phyloP scores from a whole-genome alignment of 2,797 vertebrate species.

The Acanthurus leucopareius region DNA sequence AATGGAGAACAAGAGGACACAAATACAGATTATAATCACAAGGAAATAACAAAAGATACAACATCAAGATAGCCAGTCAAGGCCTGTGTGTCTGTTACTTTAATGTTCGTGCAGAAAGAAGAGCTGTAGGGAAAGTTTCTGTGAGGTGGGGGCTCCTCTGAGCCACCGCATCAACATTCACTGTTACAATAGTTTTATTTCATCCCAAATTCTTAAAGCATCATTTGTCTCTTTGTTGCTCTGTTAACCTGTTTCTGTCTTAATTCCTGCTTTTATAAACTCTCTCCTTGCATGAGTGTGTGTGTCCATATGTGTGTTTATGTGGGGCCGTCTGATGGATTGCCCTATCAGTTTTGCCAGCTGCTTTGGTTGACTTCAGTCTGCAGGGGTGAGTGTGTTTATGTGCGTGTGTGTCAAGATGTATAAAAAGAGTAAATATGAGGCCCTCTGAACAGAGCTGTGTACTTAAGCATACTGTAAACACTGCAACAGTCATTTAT shows the following conservation, averaged over 20 bases:
- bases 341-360: conserved; percentile 48
- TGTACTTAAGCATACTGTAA: conserved; percentile 14
- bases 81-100: conserved; percentile 20
- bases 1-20: conserved; percentile 34
- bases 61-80: conserved; percentile 27
- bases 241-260: conserved; percentile 35
- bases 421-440: conserved; percentile 26
- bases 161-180: conserved; percentile 27
- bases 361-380: conserved; percentile 55
- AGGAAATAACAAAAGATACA: conserved; percentile 16
- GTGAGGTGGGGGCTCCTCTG: conserved; percentile 1
- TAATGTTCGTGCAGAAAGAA: conserved; percentile 25
- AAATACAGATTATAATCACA: conserved; percentile 30
- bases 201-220: conserved; percentile 14
- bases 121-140: conserved; percentile 18
- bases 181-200: conserved; percentile 28
- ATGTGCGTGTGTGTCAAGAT: conserved; percentile 13
- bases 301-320: not conserved
- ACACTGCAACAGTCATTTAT: conserved; percentile 11
- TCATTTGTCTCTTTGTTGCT: conserved; percentile 8
- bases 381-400: conserved; percentile 26
- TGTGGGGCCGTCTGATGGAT: conserved; percentile 47
- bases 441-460: conserved; percentile 1
- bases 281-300: not conserved
- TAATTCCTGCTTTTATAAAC: conserved; percentile 25